A percentile compares a stretch with the other conserved stretches of the same genome.
These are phyloP conservation scores for Lathamus discolor DNA, from an alignment of 2,113 vertebrate genomes.

Conservation along the genomic window DNA sequence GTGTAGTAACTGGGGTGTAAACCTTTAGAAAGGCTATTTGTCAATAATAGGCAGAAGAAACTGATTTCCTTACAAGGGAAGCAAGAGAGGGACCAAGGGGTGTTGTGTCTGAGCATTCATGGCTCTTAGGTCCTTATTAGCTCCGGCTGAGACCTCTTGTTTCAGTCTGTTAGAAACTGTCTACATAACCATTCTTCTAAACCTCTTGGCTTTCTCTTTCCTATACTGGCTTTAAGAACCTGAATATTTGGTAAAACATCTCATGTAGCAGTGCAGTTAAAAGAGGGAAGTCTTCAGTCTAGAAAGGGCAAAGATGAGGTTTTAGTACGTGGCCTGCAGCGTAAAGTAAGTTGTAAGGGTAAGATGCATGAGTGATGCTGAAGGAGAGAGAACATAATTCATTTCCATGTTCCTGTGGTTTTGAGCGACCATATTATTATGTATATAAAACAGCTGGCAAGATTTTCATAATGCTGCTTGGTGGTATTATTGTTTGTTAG, in stretches of 20 bases:
- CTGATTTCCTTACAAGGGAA: background rate
- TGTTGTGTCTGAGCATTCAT: background rate
- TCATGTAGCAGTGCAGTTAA: background rate
- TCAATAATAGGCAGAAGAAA: background rate
- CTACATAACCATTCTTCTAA: background rate
- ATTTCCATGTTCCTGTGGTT: background rate
- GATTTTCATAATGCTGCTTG: background rate
- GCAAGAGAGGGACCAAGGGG: background rate
- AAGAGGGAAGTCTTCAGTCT: background rate
- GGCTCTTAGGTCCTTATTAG: background rate
- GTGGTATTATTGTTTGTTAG: background rate
- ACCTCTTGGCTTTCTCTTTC: background rate
- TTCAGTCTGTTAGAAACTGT: background rate
- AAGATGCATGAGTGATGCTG: background rate
- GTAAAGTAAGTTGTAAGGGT: accelerated
- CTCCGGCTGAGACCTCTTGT: background rate
- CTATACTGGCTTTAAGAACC: accelerated
- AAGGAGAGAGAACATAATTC: background rate
- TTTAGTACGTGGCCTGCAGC: background rate
- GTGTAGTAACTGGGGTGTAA: background rate
- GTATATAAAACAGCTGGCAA: background rate
- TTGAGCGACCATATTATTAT: background rate
- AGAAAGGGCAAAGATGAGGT: background rate
- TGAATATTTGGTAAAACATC: background rate
- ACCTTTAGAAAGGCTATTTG: background rate